Conservation (phyloP, 2,113 vertebrate species). For the Aplodontia rufa region DNA sequence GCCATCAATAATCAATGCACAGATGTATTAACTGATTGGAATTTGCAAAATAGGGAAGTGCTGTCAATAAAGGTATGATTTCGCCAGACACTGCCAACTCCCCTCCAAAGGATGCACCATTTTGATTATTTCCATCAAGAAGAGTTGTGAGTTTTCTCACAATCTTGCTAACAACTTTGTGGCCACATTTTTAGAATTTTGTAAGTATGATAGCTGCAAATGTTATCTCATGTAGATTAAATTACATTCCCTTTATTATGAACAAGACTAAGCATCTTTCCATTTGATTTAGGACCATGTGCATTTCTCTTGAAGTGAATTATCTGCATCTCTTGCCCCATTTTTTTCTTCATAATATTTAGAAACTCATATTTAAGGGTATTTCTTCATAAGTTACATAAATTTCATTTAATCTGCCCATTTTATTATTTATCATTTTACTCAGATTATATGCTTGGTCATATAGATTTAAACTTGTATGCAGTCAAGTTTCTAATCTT, state of each 20-base stretch:
- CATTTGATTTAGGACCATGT: neutral
- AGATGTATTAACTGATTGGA: no score
- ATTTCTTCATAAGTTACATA: neutral
- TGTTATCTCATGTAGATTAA: slow-evolving; percentile 6
- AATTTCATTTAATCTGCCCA: neutral
- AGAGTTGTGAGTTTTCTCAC: neutral
- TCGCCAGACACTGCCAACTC: neutral
- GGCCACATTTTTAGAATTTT: neutral
- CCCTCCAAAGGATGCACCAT: neutral
- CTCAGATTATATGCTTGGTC: neutral
- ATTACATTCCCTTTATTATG: neutral
- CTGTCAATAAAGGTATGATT: neutral
- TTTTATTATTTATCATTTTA: slow-evolving; percentile 28
- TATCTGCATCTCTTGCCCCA: neutral
- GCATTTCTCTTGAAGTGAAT: slow-evolving; percentile 25
- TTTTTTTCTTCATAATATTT: slow-evolving; percentile 11
- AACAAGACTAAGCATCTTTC: slow-evolving; percentile 23
- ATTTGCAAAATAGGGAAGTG: no score
- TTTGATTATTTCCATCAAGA: neutral
- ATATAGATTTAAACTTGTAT: neutral
- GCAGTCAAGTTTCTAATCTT: neutral
- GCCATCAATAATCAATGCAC: no score
- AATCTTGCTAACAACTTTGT: neutral
- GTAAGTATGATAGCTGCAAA: neutral
- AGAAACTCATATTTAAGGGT: neutral